A percentile compares a stretch with the other conserved stretches of the same genome.
Evolutionary conservation across 2,113 vertebrate genomes (phyloP).

Genomic region (Notothenia coriiceps): DNA sequence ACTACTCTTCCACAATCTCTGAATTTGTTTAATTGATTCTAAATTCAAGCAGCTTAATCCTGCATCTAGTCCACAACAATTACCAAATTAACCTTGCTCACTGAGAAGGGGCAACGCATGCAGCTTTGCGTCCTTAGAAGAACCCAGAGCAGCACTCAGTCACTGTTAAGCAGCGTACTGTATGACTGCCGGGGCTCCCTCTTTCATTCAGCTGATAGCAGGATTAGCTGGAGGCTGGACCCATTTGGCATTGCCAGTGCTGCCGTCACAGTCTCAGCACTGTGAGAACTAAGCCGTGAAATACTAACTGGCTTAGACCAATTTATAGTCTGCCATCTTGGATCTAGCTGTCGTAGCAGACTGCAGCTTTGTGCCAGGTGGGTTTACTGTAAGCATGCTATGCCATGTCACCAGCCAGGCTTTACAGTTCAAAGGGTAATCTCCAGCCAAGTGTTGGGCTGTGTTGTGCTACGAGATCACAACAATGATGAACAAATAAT

Average conservation of each 20-base stretch:
- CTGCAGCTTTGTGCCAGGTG: conserved; percentile 67
- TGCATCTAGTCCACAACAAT: conserved; percentile 55
- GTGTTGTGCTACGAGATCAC: conserved; percentile 38
- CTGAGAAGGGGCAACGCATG: conserved; percentile 47
- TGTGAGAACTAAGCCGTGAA: conserved; percentile 73
- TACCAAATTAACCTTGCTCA: conserved; percentile 55
- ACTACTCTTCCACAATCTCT: conserved; percentile 33
- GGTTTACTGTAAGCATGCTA: conserved; percentile 70
- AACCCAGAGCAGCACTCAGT: conserved; percentile 41
- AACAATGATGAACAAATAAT: conserved; percentile 55
- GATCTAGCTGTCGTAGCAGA: conserved; percentile 62
- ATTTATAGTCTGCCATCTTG: conserved; percentile 77
- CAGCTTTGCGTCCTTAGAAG: conserved; percentile 52
- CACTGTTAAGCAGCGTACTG: conserved; percentile 55
- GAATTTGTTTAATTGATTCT: conserved; percentile 76
- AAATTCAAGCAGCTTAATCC: conserved; percentile 70
- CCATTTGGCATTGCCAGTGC: conserved; percentile 65
- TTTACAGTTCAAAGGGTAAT: conserved; percentile 68
- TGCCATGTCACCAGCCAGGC: conserved; percentile 62
- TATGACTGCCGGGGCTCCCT: conserved; percentile 53
- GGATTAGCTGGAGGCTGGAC: conserved; percentile 73
- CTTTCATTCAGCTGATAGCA: conserved; percentile 66
- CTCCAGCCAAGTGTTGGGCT: conserved; percentile 53
- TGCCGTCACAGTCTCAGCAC: conserved; percentile 51
- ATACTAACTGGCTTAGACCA: conserved; percentile 71